Evolutionary conservation across 2,888 invertebrate species (phyloP), one percentile per base, ranked within the genome.

Genomic region (Ferrisia virgata): DNA sequence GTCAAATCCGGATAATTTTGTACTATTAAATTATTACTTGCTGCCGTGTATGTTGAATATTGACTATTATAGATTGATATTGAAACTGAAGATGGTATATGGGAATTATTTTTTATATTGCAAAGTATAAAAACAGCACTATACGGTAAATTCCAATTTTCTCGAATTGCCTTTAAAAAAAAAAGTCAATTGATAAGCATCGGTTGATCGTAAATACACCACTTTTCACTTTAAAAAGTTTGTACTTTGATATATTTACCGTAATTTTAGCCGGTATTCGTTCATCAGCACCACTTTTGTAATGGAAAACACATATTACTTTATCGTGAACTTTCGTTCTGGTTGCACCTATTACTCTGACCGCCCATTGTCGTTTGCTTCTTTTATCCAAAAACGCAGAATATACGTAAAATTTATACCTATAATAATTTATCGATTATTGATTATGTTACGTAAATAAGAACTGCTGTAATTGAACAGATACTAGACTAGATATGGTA

Each of bases 91-190:
- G 90, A 90, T 0, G 94, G 94, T 47, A 91, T 89, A 25, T 43
- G 39, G 69, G 58, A 31, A 3, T 91, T 90, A 78, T 90, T 89
- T 40, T 92, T 91, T 85, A 96, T 89, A 9, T 95, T 93, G 87
- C 96, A 97, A 86, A 96, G 90, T 33, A 97, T 92, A 88, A 96
- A 97, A 87, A 95, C 94, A 9, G 97, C 97, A 88, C 95, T 96
- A 89, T 95, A 97, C 88, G 95, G 95, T 33, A 97, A 90, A 88
- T 95, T 96, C 97, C 97, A 97, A 88, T 97, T 96, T 88, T 97
- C 97, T 28, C 96, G 91, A 85, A 97, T 96, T 2, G 95, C 93
- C 94, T 92, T 87, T 58, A 87, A 87, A 76, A 85, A 83, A 86
- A 82, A 47, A 78, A 28, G 31, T 3, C 22, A 36, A 76, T 28